Base-by-base conservation (phyloP, 2,113 vertebrate genomes). In the Synodontis membranacea region DNA sequence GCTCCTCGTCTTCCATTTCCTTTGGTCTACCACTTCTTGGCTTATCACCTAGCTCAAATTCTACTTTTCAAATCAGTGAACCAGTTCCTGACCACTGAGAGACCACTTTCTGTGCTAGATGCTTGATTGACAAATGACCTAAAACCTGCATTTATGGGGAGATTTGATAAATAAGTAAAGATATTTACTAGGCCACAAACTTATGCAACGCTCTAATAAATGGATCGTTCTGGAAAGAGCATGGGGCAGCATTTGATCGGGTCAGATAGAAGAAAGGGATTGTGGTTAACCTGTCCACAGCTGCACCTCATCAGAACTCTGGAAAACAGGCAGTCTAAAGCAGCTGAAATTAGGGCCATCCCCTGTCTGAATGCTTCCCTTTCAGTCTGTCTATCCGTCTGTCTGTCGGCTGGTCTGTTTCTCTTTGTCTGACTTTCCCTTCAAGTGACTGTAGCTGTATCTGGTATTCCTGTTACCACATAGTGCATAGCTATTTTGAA, bases 301-400 rank as follows among this genome's bases (percentile, higher is more conserved):
- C 84, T 86, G 86, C 84, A 86, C 76, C 88, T 85, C 90, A 88
- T 93, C 86, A 91, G 76, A 58, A 78, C 78, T 84, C 50, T 80
- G n/a, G 76, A 82, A 85, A 89, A 60, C 83, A 79, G 85, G 84
- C 68, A 81, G 44, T 64, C 28, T 28, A 64, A 56, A 85, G 37
- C 80, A 85, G 75, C 79, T 81, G 66, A 80, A 87, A 86, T 88
- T 87, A 88, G 64, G 80, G 86, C 66, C 86, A 86, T 89, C 86
- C 86, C 86, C 80, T 86, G 86, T 79, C 75, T 83, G 60, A 85
- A 60, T 52, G 19, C 48, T 48, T 80, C 75, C 15, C 25, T n/a
- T n/a, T n/a, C n/a, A n/a, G n/a, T n/a, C n/a, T 7, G 62, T 44
- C 50, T 68, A 34, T 44, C 75, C 50, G 37, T 62, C 74, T 64